Percentiles rank a stretch among this genome's conserved stretches.
Evolutionary conservation across 2,113 vertebrate species (phyloP).

Genomic region (Tor tambroides): DNA sequence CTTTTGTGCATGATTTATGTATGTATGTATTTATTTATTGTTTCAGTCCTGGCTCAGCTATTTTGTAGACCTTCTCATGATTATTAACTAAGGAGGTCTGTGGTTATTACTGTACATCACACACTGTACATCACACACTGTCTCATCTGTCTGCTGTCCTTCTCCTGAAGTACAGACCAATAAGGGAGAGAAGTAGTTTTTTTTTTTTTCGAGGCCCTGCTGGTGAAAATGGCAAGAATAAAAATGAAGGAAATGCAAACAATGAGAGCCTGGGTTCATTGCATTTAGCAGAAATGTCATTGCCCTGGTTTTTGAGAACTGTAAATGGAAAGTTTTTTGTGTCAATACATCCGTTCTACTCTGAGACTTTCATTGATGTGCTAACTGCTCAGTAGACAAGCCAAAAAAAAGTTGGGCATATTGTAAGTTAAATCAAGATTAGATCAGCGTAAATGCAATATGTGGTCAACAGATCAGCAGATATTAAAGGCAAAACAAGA

Average conservation of each 20-base stretch:
- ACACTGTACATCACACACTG: no score
- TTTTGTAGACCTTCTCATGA: constrained; percentile 25
- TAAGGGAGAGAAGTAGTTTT: constrained; percentile 8
- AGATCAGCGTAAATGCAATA: neutral
- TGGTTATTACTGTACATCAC: neutral
- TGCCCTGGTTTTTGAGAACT: neutral
- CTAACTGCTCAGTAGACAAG: neutral
- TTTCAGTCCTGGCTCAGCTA: constrained; percentile 22
- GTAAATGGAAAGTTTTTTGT: neutral
- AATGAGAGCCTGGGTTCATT: neutral
- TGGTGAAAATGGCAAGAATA: neutral
- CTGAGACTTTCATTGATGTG: neutral
- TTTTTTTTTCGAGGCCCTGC: constrained; percentile 50
- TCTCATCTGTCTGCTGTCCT: no score
- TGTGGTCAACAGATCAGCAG: neutral
- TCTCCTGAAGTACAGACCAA: neutral
- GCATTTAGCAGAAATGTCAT: neutral
- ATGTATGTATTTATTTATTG: no score
- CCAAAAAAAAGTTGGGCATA: neutral
- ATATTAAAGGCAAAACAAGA: neutral
- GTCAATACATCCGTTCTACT: neutral
- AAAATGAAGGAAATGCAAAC: neutral
- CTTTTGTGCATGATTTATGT: no score
- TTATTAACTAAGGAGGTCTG: neutral
- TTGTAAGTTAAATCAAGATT: neutral